Percentiles rank a stretch among this genome's conserved stretches.
Evolutionary conservation across 2,888 invertebrate genomes (phyloP).

Genomic region (Deroplatys truncata): DNA sequence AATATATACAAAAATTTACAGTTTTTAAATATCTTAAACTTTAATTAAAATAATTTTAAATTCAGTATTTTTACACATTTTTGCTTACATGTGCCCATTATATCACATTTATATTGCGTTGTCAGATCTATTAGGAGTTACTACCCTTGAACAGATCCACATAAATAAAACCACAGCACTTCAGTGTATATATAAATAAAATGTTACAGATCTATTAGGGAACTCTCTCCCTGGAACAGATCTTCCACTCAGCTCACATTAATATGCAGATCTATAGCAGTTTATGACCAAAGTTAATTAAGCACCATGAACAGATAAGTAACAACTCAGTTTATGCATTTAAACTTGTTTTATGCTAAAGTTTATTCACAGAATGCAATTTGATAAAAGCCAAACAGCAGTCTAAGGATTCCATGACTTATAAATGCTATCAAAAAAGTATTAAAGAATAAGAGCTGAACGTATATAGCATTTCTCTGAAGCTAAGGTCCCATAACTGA

Average conservation of each 20-base stretch:
- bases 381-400: no score
- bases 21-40: not conserved
- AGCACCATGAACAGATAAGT: no score
- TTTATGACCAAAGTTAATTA: not conserved
- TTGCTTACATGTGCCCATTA: not conserved
- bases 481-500: no score
- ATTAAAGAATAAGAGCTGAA: no score
- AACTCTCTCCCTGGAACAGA: not conserved
- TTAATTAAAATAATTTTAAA: not conserved
- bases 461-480: no score
- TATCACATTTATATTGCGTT: not conserved
- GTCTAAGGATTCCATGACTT: no score
- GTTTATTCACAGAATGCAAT: no score
- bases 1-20: not conserved
- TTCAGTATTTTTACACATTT: not conserved
- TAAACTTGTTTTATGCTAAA: no score
- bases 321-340: no score
- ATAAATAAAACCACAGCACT: not conserved
- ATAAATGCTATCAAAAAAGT: no score
- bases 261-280: not conserved
- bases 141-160: slow-evolving; percentile 26
- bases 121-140: slow-evolving; percentile 27
- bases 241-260: not conserved
- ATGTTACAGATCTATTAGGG: not conserved
- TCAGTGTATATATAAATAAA: no score